These are phyloP conservation scores for Dione juno DNA, from an alignment of 2,888 invertebrate genomes.

Conservation along the genomic window DNA sequence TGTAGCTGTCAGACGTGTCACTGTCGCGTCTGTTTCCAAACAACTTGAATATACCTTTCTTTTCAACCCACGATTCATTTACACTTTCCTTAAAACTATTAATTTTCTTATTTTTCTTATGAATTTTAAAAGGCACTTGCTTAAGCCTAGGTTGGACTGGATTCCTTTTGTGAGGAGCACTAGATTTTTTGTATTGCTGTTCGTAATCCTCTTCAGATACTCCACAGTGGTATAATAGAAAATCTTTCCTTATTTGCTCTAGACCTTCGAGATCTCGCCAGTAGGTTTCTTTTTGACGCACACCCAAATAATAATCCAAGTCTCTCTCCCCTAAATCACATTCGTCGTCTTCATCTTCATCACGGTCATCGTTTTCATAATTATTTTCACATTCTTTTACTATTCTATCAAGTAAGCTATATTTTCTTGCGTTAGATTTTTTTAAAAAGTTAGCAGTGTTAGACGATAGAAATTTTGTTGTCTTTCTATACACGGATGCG, in stretches of 20 bases:
- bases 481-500: slow-evolving; percentile 72
- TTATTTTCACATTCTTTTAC: slow-evolving; percentile 56
- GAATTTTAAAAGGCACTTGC: slow-evolving; percentile 78
- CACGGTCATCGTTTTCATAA: slow-evolving; percentile 41
- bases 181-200: slow-evolving; percentile 56
- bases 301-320: slow-evolving; percentile 74
- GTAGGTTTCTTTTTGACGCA: slow-evolving; percentile 68
- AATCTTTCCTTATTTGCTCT: slow-evolving; percentile 75
- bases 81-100: slow-evolving; percentile 57
- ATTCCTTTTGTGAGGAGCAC: slow-evolving; percentile 54
- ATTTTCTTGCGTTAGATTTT: slow-evolving; percentile 67
- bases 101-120: slow-evolving; percentile 58
- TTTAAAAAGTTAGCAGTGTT: slow-evolving; percentile 71
- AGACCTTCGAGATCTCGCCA: slow-evolving; percentile 74
- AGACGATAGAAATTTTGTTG: slow-evolving; percentile 71
- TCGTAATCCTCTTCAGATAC: slow-evolving; percentile 74
- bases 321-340: slow-evolving; percentile 70
- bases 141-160: slow-evolving; percentile 63
- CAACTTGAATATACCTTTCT: slow-evolving; percentile 68
- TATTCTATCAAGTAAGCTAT: slow-evolving; percentile 57
- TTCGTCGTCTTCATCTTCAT: slow-evolving; percentile 51
- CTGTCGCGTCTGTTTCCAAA: slow-evolving; percentile 70
- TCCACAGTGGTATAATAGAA: slow-evolving; percentile 73
- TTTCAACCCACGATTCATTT: slow-evolving; percentile 71
- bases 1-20: slow-evolving; percentile 77